Percentiles rank a stretch among this genome's conserved stretches.
Conservation (phyloP, 23 tunicate species). For the Halocynthia aurantium region DNA sequence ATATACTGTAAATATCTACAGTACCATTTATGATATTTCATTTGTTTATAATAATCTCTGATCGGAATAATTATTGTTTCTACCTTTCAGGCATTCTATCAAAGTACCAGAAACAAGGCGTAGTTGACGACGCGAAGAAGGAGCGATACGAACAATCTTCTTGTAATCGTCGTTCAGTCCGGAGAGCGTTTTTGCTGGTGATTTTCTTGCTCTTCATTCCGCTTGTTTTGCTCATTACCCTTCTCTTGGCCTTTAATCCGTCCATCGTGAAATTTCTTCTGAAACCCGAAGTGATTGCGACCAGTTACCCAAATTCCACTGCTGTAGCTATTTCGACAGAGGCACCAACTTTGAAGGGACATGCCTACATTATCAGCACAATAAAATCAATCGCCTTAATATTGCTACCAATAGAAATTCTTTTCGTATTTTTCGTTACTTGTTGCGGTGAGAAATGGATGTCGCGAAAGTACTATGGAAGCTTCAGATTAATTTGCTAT, state of each 20-base stretch:
- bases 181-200: constrained; percentile 7
- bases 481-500: constrained; percentile 24
- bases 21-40: too few relatives aligned
- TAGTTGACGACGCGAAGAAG: constrained; percentile 13
- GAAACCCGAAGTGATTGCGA: background rate
- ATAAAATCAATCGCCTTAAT: constrained; percentile 20
- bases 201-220: constrained; percentile 5
- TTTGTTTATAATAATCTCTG: too few relatives aligned
- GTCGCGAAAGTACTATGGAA: constrained; percentile 15
- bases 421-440: constrained; percentile 28
- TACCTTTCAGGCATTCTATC: constrained; percentile 20
- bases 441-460: constrained; percentile 36
- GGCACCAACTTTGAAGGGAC: background rate
- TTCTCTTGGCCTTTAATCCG: constrained; percentile 26
- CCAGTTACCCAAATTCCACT: background rate
- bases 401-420: constrained; percentile 17
- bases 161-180: background rate
- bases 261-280: constrained; percentile 1
- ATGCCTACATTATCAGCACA: background rate
- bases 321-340: background rate
- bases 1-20: too few relatives aligned
- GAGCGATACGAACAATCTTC: background rate
- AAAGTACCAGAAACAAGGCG: constrained; percentile 28
- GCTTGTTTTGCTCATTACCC: constrained; percentile 4
- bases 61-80: background rate